These are phyloP conservation scores for Nixonia krombeini DNA, from an alignment of 1,140 invertebrate genomes.

Conservation along the genomic window DNA sequence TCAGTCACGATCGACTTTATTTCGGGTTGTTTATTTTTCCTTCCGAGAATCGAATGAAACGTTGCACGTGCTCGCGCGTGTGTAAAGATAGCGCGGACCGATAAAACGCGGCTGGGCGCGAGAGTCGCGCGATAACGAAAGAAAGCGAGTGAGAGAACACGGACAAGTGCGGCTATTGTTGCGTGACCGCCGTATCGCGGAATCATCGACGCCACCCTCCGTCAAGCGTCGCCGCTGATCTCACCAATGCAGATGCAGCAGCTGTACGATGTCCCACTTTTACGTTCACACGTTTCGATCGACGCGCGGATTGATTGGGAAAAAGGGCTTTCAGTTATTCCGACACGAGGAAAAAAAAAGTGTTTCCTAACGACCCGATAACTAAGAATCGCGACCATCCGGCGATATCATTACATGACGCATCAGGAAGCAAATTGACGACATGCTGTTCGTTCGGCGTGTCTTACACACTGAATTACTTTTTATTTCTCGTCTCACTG, in stretches of 20 bases:
- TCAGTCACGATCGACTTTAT: background rate
- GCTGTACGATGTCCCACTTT: conserved; percentile 44
- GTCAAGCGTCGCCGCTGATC: conserved; percentile 41
- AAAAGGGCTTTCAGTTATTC: too few relatives aligned
- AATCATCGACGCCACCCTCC: conserved; percentile 43
- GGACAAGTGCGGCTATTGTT: conserved; percentile 47
- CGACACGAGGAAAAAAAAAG: too few relatives aligned
- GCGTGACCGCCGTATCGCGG: conserved; percentile 31
- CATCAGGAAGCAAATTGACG: background rate
- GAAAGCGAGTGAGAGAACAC: conserved; percentile 35
- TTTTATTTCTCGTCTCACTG: too few relatives aligned
- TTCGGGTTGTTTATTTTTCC: conserved; percentile 30
- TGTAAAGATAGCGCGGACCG: conserved; percentile 37
- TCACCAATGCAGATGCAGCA: conserved; percentile 32
- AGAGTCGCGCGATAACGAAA: conserved; percentile 26
- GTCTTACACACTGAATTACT: too few relatives aligned
- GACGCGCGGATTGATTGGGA: too few relatives aligned
- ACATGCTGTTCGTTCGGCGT: too few relatives aligned
- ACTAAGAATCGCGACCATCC: too few relatives aligned
- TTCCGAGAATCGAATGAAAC: conserved; percentile 38
- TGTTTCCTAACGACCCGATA: too few relatives aligned
- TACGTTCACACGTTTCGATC: too few relatives aligned
- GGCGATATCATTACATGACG: background rate
- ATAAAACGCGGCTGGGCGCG: conserved; percentile 35
- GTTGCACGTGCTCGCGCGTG: conserved; percentile 16